Base-by-base conservation (phyloP, 2,113 vertebrate species). In the Nothobranchius kuhntae region DNA sequence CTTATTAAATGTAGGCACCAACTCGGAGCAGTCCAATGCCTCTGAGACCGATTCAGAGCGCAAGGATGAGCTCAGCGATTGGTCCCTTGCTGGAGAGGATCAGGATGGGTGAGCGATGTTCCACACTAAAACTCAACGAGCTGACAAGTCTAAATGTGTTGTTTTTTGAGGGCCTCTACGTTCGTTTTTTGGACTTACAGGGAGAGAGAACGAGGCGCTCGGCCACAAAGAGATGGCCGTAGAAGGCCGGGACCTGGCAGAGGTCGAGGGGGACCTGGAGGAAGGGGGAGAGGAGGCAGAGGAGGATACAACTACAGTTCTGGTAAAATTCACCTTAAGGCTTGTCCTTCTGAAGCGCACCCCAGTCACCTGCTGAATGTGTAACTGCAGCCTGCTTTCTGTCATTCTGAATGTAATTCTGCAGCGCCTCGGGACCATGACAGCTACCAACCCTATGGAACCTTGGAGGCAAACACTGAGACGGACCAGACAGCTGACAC, bases 11-110 rank as follows among this genome's bases (percentile, higher is more conserved):
- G 26, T 78, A 99, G 98, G 97, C 91, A 97, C 95, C 80, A 98
- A 97, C 88, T 98, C 96, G 2, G 96, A 99, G 93, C 95, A 98
- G 80, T 98, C 98, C 63, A 98, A 98, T 45, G 94, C 95, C 50
- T 99, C 98, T 10, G 98, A 99, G 93, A 98, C 98, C 0, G 98
- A 99, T 71, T 98, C 96, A 9, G 97, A 99, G 86, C 94, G 95
- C 47, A 96, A 93, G 88, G 98, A 98, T 24, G 98, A 99, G 91
- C 91, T 98, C 85, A 98, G 96, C 67, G 98, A 99, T 87, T 98
- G 96, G 96, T 99, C 97, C 44, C 86, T 96, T 86, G 96, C 95
- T 35, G 96, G 93, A 80, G 97, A 98, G 73, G 95, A 96, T 71
- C 85, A 84, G 77, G 95, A 96, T 54, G 90, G 84, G 88, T 85